Evolutionary conservation across 2,797 vertebrate species (phyloP), one percentile per base, ranked within the genome.

Genomic region (Serranus cabrilla): DNA sequence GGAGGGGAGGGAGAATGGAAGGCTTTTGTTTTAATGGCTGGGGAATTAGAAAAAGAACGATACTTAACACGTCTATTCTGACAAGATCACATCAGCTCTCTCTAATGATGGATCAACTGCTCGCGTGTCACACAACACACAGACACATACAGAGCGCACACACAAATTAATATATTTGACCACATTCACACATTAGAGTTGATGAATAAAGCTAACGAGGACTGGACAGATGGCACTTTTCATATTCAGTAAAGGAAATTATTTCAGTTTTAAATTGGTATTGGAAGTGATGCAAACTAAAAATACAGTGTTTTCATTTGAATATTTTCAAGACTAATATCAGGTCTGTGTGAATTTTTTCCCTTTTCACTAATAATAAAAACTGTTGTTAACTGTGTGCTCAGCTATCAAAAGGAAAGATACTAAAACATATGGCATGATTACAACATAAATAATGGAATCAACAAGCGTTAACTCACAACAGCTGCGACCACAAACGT

Each of bases 51-150:
- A 73, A 85, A 85, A 85, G 60, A 81, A 69, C 57, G 18, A 75
- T 83, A 86, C 71, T 90, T 87, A 91, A 90, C 78, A 82, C 3
- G 21, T 63, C 65, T 66, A 74, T 88, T 87, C 79, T 89, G 84
- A 90, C 78, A 87, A 71, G 82, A 89, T 86, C 71, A 73, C 83
- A 74, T 76, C 84, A 72, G 73, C 55, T 83, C 61, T 70, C 80
- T 70, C 50, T 87, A 89, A 90, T 88, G 85, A 85, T 59, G 79
- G 87, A 91, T 82, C 68, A 88, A 79, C 76, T 18, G 61, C 73
- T 69, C 14, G 23, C 47, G 25, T 65, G 65, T 50, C 52, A 52
- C 43, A 69, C 64, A 21, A 21, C 42, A 55, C 68, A 63, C 54
- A 68, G 3, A 67, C 58, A 69, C 54, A 34, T 8, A 60, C 9